phyloP scores from a whole-genome alignment of 2,797 vertebrate genomes.

The Mycteria americana region DNA sequence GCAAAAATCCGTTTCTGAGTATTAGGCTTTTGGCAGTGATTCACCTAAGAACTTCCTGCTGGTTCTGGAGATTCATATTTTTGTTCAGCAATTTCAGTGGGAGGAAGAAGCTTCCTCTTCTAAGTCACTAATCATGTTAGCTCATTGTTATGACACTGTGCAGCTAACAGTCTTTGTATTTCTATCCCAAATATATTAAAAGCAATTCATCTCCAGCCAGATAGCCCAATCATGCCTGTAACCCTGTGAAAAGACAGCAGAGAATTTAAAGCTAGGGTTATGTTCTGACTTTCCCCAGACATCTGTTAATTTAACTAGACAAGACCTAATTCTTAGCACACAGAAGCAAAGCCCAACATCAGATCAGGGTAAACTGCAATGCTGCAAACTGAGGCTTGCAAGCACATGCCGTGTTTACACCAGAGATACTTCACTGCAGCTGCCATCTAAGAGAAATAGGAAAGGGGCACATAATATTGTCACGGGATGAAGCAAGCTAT shows the following conservation, averaged over 20 bases:
- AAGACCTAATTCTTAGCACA: background rate
- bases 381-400: background rate
- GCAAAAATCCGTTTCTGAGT: rapidly evolving
- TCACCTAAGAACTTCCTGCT: background rate
- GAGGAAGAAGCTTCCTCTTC: background rate
- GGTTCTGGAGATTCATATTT: rapidly evolving
- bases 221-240: background rate
- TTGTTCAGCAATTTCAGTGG: background rate
- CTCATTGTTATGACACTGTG: background rate
- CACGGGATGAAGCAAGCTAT: background rate
- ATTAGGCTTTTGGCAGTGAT: background rate
- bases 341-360: background rate
- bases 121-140: background rate
- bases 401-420: background rate
- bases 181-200: background rate
- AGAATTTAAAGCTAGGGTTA: background rate
- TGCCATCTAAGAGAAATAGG: background rate
- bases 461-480: background rate
- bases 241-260: background rate
- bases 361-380: background rate
- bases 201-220: background rate
- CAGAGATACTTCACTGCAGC: background rate
- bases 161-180: background rate
- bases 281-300: background rate
- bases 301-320: background rate